These are phyloP conservation scores for Operophtera brumata DNA, from an alignment of 2,888 invertebrate species.

Conservation along the genomic window DNA sequence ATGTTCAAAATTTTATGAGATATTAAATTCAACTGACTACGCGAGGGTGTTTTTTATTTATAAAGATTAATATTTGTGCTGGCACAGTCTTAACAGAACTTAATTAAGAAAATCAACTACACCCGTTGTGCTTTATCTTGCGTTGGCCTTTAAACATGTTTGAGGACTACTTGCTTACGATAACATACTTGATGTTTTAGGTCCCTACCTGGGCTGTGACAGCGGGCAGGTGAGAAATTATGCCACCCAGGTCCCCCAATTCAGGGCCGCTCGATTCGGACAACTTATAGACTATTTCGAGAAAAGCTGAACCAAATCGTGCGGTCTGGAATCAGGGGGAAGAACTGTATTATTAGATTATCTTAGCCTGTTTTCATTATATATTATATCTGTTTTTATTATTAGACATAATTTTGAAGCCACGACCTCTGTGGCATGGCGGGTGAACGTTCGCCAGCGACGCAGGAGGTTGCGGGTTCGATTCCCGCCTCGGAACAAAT, in stretches of 20 bases:
- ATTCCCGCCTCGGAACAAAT: too few relatives aligned
- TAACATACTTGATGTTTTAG: conserved; percentile 22
- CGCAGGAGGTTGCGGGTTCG: too few relatives aligned
- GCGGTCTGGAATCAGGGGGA: not conserved
- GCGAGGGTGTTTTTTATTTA: too few relatives aligned
- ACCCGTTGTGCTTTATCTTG: not conserved
- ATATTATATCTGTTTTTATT: conserved; percentile 6
- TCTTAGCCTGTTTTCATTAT: conserved; percentile 1
- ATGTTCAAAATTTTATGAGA: too few relatives aligned
- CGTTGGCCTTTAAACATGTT: conserved; percentile 1
- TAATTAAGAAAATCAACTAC: too few relatives aligned
- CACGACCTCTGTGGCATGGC: too few relatives aligned
- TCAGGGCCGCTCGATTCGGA: not conserved
- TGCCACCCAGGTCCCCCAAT: not conserved
- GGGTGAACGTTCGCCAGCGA: too few relatives aligned
- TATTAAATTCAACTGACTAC: too few relatives aligned
- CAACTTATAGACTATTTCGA: not conserved
- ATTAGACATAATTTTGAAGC: not conserved
- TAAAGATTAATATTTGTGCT: too few relatives aligned
- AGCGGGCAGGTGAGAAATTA: conserved; percentile 19
- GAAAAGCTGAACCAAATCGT: not conserved
- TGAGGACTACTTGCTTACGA: conserved; percentile 1
- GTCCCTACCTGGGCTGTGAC: conserved; percentile 13
- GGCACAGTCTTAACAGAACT: too few relatives aligned
- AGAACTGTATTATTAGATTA: conserved; percentile 13